Evolutionary conservation across 2,888 invertebrate species (phyloP), one percentile per base, ranked within the genome.

Genomic region (Drosophila testacea): DNA sequence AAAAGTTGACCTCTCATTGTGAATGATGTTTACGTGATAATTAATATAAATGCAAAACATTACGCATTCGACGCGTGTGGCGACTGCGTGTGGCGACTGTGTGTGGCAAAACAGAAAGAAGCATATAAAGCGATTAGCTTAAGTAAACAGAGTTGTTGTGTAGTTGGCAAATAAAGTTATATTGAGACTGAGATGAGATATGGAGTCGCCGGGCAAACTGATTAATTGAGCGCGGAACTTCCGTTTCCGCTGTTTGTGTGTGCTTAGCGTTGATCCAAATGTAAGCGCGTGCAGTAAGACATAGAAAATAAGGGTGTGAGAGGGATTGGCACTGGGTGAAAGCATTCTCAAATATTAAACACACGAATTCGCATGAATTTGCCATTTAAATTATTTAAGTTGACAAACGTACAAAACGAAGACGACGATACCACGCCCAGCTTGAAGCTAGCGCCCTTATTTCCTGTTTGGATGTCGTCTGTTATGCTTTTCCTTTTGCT

Each of bases 351-450:
- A 77, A 88, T 79, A 83, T 88, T 83, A 81, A 84, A 71, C 74
- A 77, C 73, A 69, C 60, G 69, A 69, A 69, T 71, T 88, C 73
- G 71, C 85, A 54, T 71, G 73, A 57, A 77, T 85, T 73, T 71
- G 71, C 60, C 77, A 83, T 83, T 86, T 85, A 86, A 85, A 86
- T 86, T 74, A 83, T 86, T 88, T 88, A 84, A 88, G 86, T 86
- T 88, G 81, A 83, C 86, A 79, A 62, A 77, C 59, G 52, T 50
- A 70, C 62, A 10, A 10, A 51, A 30, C 64, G 11, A 51, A 30
- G 11, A 48, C 30, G 56, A 47, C 36, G 32, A 47, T 48, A 22
- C 73, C 64, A 68, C 61, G 51, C 63, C 67, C 76, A 62, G 56
- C 63, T 42, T 47, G 36, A 39, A 46, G 54, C 36, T 61, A 62